phyloP scores from a whole-genome alignment of 2,797 vertebrate genomes.

The Sebastes baramenuke region DNA sequence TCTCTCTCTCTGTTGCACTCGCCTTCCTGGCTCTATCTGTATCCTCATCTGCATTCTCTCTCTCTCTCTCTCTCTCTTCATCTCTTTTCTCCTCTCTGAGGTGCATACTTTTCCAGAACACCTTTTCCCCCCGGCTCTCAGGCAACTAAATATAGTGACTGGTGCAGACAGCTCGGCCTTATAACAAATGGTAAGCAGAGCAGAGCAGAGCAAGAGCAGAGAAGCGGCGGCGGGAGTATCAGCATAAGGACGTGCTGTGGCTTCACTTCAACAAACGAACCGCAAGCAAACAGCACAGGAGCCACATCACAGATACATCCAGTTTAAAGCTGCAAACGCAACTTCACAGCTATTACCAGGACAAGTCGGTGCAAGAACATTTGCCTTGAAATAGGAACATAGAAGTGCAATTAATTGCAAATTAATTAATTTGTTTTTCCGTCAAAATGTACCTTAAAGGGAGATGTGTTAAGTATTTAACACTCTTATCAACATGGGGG shows the following conservation, averaged over 20 bases:
- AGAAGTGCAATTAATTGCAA: no score
- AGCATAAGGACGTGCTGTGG: constrained; percentile 1
- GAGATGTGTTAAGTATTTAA: no score
- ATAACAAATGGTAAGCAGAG: constrained; percentile 77
- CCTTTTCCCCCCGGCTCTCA: constrained; percentile 71
- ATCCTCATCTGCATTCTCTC: constrained; percentile 35
- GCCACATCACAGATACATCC: background rate
- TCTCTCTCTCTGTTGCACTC: background rate
- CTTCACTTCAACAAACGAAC: background rate
- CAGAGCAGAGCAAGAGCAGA: constrained; percentile 11
- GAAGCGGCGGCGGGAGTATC: background rate
- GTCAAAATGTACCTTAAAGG: no score
- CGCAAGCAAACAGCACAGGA: background rate
- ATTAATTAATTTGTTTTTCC: no score
- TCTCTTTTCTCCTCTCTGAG: constrained; percentile 51
- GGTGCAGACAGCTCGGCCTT: constrained; percentile 74
- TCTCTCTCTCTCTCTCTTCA: background rate
- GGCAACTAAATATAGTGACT: constrained; percentile 81
- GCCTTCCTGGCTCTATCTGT: constrained; percentile 5
- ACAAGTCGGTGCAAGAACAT: no score
- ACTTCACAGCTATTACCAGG: no score
- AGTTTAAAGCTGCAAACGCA: background rate
- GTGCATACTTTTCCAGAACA: constrained; percentile 76
- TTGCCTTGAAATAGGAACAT: no score
- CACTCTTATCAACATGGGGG: no score